Evolutionary conservation across 2,888 invertebrate species (phyloP), one percentile per base, ranked within the genome.

Genomic region (Aphodius granarius): DNA sequence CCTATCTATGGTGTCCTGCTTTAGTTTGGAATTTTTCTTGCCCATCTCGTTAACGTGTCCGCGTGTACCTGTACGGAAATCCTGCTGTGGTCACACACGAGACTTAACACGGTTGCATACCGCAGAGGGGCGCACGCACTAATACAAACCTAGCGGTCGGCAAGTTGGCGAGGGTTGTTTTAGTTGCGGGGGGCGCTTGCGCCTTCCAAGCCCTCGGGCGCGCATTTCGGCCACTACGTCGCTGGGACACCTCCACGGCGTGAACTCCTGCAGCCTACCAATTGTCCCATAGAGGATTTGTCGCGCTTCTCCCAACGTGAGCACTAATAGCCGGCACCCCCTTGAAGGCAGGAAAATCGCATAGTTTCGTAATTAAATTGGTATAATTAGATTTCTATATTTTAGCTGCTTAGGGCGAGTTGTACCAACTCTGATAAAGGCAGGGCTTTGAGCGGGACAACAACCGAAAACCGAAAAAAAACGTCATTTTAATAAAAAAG

Each of bases 1-100:
- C 82, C 95, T 92, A 88, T 96, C 95, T 86, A 97, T 96, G 83
- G 97, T 96, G 87, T 97, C 97, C 88, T 95, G 95, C 91, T 96
- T 97, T 88, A 97, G 93, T 90, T 97, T 97, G 76, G 97, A 97
- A 86, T 96, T 97, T 89, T 96, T 96, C 92, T 97, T 97, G 85
- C 97, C 97, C 97, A 97, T 97, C 84, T 79, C 74, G 74, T 17
- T 66, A 63, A 20, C 73, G 73, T 77, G 78, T 75, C 13, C 43
- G 43, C 43, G 43, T 9, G 43, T 43, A 43, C 43, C 43, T 43
- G 43, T 43, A 43, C 43, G 43, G 66, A 74, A 77, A 78, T 78
- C 76, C 75, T 74, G 74, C 13, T 20, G 68, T 68, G 74, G 71
- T 66, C 71, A 75, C 76, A 70, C 68, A 68, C 73, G 65, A 75